phyloP scores from a whole-genome alignment of 2,797 vertebrate species.

The Catamblyrhynchus diadema region DNA sequence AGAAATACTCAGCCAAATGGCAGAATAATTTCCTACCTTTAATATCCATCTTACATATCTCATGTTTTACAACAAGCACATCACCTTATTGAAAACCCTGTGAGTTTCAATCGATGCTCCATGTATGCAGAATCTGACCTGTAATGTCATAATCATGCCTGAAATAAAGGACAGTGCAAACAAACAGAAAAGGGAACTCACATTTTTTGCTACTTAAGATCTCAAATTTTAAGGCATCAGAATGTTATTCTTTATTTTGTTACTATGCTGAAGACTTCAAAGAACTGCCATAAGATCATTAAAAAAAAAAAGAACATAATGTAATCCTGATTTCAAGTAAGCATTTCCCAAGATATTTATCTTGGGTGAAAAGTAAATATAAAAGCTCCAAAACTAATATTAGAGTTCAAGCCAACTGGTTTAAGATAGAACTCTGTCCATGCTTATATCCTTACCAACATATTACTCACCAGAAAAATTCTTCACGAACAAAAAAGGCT shows the following conservation, averaged over 20 bases:
- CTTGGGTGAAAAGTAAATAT: conserved; percentile 8
- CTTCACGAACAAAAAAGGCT: not conserved
- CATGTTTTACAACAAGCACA: not conserved
- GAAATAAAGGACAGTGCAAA: not conserved
- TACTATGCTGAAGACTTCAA: not conserved
- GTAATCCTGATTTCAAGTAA: not conserved
- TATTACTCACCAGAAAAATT: not conserved
- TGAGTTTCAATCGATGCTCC: not conserved
- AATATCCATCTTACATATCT: not conserved
- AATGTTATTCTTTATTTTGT: not conserved
- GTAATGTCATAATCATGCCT: not conserved
- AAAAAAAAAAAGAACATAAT: not conserved
- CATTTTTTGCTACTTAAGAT: not conserved
- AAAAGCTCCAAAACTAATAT: not conserved
- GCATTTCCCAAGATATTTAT: not conserved
- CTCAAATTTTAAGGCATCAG: not conserved
- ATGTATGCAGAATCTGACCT: not conserved
- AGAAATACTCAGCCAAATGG: not conserved
- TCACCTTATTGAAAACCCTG: not conserved
- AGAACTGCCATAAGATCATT: not conserved
- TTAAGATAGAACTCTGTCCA: not conserved
- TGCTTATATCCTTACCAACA: not conserved
- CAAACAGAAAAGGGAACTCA: not conserved
- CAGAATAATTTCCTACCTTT: not conserved
- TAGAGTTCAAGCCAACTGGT: not conserved